Percentiles rank a stretch among this genome's conserved stretches.
phyloP scores from a whole-genome alignment of 2,888 invertebrate genomes.

The Xanthia togata region DNA sequence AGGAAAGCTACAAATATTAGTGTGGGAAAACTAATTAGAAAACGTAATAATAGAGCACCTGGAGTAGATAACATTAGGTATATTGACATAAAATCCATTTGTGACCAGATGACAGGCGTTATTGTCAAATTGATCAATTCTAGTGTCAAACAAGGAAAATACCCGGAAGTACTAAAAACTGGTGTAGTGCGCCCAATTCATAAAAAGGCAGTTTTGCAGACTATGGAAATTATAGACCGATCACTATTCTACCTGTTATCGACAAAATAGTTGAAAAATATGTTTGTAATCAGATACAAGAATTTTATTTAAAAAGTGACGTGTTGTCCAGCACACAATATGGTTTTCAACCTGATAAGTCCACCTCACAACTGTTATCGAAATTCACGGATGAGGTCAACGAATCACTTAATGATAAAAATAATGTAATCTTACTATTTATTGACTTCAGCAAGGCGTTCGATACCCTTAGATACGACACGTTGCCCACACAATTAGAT shows the following conservation, averaged over 20 bases:
- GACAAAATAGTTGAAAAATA: too few relatives aligned
- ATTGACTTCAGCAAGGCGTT: too few relatives aligned
- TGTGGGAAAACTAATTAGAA: constrained; percentile 5
- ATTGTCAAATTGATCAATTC: too few relatives aligned
- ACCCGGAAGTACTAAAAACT: not conserved
- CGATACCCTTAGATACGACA: too few relatives aligned
- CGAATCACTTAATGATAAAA: not conserved
- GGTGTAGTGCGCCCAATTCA: too few relatives aligned
- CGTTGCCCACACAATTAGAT: too few relatives aligned
- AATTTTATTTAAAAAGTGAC: not conserved
- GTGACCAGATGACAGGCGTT: not conserved
- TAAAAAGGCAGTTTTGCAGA: too few relatives aligned
- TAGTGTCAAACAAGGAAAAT: not conserved
- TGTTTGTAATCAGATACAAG: not conserved
- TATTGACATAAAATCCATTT: constrained; percentile 1
- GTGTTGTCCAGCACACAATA: not conserved
- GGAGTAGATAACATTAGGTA: constrained; percentile 8
- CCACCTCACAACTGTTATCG: not conserved
- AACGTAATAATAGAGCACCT: constrained; percentile 3
- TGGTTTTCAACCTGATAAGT: not conserved
- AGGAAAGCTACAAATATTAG: not conserved
- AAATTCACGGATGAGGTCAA: not conserved
- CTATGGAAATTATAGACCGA: too few relatives aligned
- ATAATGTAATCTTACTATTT: too few relatives aligned
- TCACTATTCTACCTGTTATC: too few relatives aligned